Evolutionary conservation across 92 coral and sea anemone genomes (phyloP), one percentile per base, ranked within the genome.

Genomic region (Plumapathes pennacea): DNA sequence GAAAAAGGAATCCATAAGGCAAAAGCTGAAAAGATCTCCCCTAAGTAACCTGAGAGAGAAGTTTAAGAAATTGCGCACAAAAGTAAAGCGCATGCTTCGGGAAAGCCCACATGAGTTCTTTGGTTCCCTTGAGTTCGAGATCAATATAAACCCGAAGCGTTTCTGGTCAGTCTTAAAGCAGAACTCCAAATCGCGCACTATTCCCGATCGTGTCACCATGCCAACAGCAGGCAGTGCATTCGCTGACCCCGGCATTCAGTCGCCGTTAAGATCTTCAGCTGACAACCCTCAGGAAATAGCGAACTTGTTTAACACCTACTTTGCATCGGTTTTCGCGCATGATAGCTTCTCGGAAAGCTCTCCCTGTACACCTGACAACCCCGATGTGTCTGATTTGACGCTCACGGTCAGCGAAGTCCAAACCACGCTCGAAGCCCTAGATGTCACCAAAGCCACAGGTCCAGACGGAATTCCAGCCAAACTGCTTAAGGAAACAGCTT

Each of bases 131-230:
- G 84, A 77, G 40, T 47, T 71, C 25, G 67, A 62, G n/a, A 37
- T 46, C 25, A 42, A 64, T 43, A 48, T 46, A 17, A 82, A 74
- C 45, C 88, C 88, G 10, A 65, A 64, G 57, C 76, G 81, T 14
- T 66, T 80, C 51, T 71, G 86, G 81, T 72, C 87, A 32, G 36
- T 80, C 25, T 27, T 76, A 60, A 81, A 76, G 47, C 62, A 14
- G 29, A 80, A 66, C 31, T 73, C 82, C 17, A 67, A 60, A 48
- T 74, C 83, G 19, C 62, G 58, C 65, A 37, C 15, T 50, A 51
- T 82, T 12, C 74, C 89, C 13, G 51, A 60, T 14, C 68, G 43
- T 23, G 52, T 67, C 40, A 22, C 70, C 63, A 69, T 67, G 86
- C 62, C 62, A 64, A 38, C 53, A 18, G 72, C 49, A 24, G n/a